Evolutionary conservation across 2,888 invertebrate species (phyloP).

Genomic region (Andrena bucephala): DNA sequence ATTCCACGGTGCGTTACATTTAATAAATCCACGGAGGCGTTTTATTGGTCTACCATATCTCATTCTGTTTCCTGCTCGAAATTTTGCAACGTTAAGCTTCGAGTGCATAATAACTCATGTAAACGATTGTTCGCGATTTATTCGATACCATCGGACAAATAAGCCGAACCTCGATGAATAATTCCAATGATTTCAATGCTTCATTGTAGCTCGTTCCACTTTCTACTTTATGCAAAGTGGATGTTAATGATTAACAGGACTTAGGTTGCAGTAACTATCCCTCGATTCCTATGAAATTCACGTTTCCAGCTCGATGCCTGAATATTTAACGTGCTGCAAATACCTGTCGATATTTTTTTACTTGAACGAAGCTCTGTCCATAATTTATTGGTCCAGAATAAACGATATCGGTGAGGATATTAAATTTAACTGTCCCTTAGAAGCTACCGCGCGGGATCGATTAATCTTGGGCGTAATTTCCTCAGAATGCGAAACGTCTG

Average conservation of each 20-base stretch:
- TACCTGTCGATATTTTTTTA: conserved; percentile 87
- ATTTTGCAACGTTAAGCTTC: background rate
- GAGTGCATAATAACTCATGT: background rate
- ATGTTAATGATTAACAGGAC: background rate
- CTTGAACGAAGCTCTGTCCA: conserved; percentile 86
- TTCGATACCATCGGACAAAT: background rate
- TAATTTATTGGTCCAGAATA: conserved; percentile 86
- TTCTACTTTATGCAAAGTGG: background rate
- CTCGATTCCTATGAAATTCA: background rate
- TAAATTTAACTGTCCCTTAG: background rate
- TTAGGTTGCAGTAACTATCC: background rate
- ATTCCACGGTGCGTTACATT: background rate
- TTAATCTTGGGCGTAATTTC: background rate
- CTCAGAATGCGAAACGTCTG: conserved; percentile 66
- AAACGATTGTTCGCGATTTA: background rate
- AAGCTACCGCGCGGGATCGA: no score
- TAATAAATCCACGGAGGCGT: background rate
- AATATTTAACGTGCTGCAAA: conserved; percentile 85
- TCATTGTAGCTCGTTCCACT: background rate
- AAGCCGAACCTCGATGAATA: conserved; percentile 2
- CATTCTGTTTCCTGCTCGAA: background rate
- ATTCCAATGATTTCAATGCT: background rate
- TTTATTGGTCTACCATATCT: background rate
- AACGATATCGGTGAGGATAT: conserved; percentile 84
- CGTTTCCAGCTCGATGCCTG: conserved; percentile 83